Conservation (phyloP, 92 coral and sea anemone species). For the Zoanthus gigantus region DNA sequence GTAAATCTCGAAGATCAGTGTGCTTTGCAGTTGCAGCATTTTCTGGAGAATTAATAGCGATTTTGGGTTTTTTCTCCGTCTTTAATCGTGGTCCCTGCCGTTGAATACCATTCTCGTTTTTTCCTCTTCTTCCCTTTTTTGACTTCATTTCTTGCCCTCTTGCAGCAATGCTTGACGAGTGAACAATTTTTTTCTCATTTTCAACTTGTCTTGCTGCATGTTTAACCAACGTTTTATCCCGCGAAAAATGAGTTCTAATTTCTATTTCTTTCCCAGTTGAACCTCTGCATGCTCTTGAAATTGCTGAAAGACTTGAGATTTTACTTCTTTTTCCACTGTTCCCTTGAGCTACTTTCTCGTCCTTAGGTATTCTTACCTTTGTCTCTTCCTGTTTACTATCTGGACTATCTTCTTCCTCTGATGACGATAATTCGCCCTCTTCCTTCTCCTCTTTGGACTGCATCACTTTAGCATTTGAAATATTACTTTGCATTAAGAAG, state of each 20-base stretch:
- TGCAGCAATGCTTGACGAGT: constrained; percentile 1
- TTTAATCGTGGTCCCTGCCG: too few relatives aligned
- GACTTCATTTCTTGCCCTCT: background rate
- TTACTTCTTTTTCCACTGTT: background rate
- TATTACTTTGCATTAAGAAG: background rate
- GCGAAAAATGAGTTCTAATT: background rate
- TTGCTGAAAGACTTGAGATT: background rate
- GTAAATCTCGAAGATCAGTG: background rate
- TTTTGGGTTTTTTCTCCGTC: background rate
- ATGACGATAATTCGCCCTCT: constrained; percentile 65
- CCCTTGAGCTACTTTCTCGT: background rate
- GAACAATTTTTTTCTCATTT: background rate
- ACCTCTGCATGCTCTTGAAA: background rate
- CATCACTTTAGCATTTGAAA: background rate
- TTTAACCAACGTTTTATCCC: background rate
- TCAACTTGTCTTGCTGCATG: background rate
- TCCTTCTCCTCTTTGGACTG: constrained; percentile 49
- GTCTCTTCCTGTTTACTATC: background rate
- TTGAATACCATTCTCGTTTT: background rate
- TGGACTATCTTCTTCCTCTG: constrained; percentile 56
- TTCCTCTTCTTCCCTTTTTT: background rate
- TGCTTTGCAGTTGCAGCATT: background rate
- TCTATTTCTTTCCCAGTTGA: constrained; percentile 17
- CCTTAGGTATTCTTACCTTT: background rate
- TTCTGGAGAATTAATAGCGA: background rate